Conservation (phyloP, 2,113 vertebrate genomes). For the Oenanthe melanoleuca region DNA sequence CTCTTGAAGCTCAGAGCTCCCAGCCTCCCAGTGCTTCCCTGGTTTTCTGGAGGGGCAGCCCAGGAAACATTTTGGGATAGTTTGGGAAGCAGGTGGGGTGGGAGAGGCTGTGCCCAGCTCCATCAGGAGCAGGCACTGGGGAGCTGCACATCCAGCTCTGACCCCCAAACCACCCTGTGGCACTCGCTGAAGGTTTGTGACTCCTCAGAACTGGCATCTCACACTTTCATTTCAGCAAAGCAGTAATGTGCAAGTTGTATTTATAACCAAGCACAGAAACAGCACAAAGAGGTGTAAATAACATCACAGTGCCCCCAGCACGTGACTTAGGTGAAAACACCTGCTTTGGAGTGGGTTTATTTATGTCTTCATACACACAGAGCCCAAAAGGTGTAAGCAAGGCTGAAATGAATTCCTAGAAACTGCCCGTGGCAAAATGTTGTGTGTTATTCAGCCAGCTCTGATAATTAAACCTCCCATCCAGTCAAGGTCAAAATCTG, state of each 20-base stretch:
- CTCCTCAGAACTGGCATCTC: background rate
- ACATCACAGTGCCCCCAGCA: background rate
- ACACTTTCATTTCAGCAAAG: background rate
- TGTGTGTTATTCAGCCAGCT: slow-evolving; percentile 3
- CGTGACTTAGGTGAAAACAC: background rate
- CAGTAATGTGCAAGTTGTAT: background rate
- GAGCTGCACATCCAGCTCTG: background rate
- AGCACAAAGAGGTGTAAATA: background rate
- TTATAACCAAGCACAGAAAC: background rate
- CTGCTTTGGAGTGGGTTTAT: background rate
- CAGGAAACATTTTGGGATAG: background rate
- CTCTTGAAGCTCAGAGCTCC: background rate
- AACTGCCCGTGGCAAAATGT: background rate
- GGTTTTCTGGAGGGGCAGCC: background rate
- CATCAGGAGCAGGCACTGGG: rapidly evolving
- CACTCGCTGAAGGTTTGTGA: background rate
- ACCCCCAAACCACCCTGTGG: background rate
- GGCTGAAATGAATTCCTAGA: slow-evolving; percentile 37
- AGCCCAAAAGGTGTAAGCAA: slow-evolving; percentile 1
- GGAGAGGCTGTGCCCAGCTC: background rate
- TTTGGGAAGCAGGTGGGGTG: background rate
- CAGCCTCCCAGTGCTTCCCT: background rate
- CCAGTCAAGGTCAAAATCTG: slow-evolving; percentile 10
- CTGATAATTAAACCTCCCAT: slow-evolving; percentile 29
- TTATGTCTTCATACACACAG: background rate